Percentiles rank a stretch among this genome's conserved stretches.
phyloP scores from a whole-genome alignment of 2,888 invertebrate species.

The Eilema griseolum region DNA sequence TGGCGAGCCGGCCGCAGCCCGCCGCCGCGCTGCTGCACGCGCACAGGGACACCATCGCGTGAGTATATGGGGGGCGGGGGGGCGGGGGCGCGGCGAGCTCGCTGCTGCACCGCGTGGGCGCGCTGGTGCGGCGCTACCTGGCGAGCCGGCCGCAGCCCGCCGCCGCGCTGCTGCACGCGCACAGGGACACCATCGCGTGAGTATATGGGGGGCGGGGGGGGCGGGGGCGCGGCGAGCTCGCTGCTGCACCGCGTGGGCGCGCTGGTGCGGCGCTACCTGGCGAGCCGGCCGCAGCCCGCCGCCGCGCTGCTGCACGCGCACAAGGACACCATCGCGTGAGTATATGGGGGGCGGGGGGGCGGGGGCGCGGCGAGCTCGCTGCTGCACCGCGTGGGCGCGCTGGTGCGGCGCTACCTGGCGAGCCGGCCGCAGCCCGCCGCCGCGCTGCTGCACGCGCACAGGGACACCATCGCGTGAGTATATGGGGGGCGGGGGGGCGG shows the following conservation, averaged over 20 bases:
- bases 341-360: constrained; percentile 88
- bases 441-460: too few relatives aligned
- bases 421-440: too few relatives aligned
- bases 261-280: too few relatives aligned
- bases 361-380: too few relatives aligned
- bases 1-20: constrained; percentile 89
- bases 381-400: too few relatives aligned
- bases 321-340: too few relatives aligned
- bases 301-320: too few relatives aligned
- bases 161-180: constrained; percentile 90
- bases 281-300: too few relatives aligned
- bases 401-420: too few relatives aligned
- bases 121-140: constrained; percentile 93
- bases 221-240: too few relatives aligned
- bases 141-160: constrained; percentile 89
- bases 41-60: constrained; percentile 91
- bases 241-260: too few relatives aligned
- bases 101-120: constrained; percentile 91
- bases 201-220: constrained; percentile 56
- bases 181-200: constrained; percentile 91
- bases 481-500: constrained; percentile 89
- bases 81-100: constrained; percentile 89
- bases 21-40: constrained; percentile 90
- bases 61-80: constrained; percentile 75
- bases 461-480: constrained; percentile 89